Evolutionary conservation across 2,888 invertebrate genomes (phyloP), one percentile per base, ranked within the genome.

Genomic region (Morpho deidamia): DNA sequence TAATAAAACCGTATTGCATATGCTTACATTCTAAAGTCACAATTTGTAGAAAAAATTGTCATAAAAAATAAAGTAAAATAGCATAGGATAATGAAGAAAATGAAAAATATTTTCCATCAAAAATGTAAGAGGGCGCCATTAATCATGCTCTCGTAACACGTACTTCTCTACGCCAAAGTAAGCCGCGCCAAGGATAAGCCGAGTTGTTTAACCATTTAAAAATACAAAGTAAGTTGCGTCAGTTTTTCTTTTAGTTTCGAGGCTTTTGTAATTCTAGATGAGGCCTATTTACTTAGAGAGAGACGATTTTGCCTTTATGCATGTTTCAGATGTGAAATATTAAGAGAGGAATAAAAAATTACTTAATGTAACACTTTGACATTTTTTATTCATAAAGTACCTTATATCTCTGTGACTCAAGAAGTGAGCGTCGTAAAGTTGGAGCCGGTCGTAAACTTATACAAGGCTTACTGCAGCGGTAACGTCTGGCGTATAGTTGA

Each of bases 371-470:
- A 58, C 48, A 48, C 45, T 58, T 55, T 55, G 32, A 44, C 35
- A 48, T 58, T 55, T 55, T 58, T 50, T 50, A 38, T 49, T 49
- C 39, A 42, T 45, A 44, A 47, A 48, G 44, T 48, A 43, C 53
- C 45, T 56, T 57, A 55, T 56, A 56, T 61, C 54, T 39, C 41
- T 44, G 49, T 53, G 70, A 56, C 53, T 59, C 62, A 72, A 72
- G 66, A 76, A 77, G 77, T 71, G 71, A 69, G 71, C 65, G 76
- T 83, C 83, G 79, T 86, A 85, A 87, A 86, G 78, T 74, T 72
- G 71, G 74, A 77, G 77, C 75, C 63, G 72, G 62, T 86, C 85
- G 81, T 86, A 87, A 87, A 86, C 77, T 82, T 74, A 75, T 80
- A 78, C 74, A 59, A 71, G 67, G 74, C 78, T 58, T 49, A 51